phyloP scores from a whole-genome alignment of 2,797 vertebrate genomes.

The Lerista edwardsae region DNA sequence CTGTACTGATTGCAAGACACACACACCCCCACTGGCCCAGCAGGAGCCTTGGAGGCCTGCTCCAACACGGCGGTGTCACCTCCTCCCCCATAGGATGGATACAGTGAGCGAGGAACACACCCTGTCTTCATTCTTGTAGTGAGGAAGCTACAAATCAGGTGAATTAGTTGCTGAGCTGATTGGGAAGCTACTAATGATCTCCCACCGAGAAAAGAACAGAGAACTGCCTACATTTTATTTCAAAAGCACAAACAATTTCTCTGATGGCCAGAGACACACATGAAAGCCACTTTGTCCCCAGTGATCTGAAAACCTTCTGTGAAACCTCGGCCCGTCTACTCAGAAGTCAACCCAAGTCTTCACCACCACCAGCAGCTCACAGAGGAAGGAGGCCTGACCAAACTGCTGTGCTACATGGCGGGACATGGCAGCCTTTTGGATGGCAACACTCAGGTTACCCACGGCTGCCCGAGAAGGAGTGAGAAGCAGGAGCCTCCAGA shows the following conservation, averaged over 20 bases:
- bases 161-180: conserved; percentile 14
- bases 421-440: no score
- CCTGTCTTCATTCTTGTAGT: background rate
- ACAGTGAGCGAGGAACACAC: background rate
- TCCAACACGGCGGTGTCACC: background rate
- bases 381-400: background rate
- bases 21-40: no score
- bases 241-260: conserved; percentile 29
- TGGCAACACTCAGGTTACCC: no score
- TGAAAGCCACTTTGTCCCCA: background rate
- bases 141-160: background rate
- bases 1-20: background rate
- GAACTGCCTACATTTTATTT: conserved; percentile 21
- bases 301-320: background rate
- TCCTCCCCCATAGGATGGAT: no score
- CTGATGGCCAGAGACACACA: background rate
- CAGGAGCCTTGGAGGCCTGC: background rate
- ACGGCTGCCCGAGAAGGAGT: no score
- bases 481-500: no score
- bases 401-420: no score
- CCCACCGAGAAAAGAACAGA: background rate
- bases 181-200: conserved; percentile 14
- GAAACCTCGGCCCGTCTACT: background rate
- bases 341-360: no score
- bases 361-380: background rate